These are phyloP conservation scores for Erithacus rubecula DNA, from an alignment of 2,797 vertebrate species.

Conservation along the genomic window DNA sequence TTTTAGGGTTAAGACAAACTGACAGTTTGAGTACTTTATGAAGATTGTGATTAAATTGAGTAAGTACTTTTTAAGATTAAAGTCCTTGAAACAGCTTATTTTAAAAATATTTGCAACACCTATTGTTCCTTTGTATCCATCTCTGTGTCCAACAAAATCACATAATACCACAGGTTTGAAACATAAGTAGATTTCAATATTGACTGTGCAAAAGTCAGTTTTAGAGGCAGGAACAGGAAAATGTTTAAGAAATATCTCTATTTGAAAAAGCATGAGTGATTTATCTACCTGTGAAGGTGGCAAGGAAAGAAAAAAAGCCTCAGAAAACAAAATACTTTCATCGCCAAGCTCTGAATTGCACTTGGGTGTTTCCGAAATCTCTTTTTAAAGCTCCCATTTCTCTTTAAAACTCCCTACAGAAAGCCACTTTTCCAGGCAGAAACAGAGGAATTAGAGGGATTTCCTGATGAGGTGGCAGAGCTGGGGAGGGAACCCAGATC, in stretches of 20 bases:
- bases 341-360: neutral
- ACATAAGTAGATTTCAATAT: conserved; percentile 40
- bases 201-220: neutral
- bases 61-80: conserved; percentile 53
- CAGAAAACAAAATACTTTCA: neutral
- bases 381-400: neutral
- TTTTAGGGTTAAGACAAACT: conserved; percentile 28
- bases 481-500: neutral
- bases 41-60: conserved; percentile 33
- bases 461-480: neutral
- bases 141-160: conserved; percentile 38
- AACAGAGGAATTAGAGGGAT: neutral
- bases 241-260: neutral
- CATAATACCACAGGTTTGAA: conserved; percentile 30
- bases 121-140: conserved; percentile 42
- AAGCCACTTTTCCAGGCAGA: neutral
- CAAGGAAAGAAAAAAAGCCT: neutral
- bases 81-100: conserved; percentile 30
- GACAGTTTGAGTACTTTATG: conserved; percentile 9
- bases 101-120: conserved; percentile 1
- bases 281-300: neutral
- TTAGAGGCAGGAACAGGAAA: neutral
- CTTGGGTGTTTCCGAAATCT: neutral
- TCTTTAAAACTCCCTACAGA: neutral
- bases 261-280: neutral